Conservation (phyloP, 2,797 vertebrate species). For the Hirundo rustica region DNA sequence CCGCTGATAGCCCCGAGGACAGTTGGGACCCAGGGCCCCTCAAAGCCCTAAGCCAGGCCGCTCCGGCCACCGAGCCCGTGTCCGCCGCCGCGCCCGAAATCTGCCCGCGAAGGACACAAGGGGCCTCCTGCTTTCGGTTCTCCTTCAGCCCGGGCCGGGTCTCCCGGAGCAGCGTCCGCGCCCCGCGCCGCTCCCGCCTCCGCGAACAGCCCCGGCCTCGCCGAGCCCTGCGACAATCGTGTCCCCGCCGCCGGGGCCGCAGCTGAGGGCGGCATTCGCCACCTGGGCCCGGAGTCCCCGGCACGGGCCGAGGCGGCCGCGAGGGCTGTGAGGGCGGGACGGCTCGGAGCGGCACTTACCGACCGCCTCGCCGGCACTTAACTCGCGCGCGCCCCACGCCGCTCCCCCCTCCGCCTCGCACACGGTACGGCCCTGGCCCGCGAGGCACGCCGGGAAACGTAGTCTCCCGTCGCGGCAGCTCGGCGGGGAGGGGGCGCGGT, state of each 20-base stretch:
- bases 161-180: background rate
- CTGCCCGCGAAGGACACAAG: background rate
- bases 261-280: background rate
- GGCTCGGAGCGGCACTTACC: background rate
- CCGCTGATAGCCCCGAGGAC: background rate
- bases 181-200: background rate
- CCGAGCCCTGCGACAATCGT: background rate
- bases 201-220: no score
- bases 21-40: background rate
- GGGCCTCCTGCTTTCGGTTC: background rate
- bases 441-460: slow-evolving; percentile 69
- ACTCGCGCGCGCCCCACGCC: background rate
- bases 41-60: background rate
- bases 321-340: rapidly evolving
- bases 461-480: background rate
- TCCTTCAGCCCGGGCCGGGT: background rate
- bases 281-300: background rate
- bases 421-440: background rate
- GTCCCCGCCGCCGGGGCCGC: background rate
- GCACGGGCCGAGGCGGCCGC: background rate
- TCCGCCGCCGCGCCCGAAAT: background rate
- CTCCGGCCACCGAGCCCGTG: background rate
- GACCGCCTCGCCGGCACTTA: background rate
- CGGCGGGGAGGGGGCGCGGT: rapidly evolving
- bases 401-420: background rate